These are phyloP conservation scores for Amphipoea oculea DNA, from an alignment of 2,888 invertebrate genomes.

Conservation along the genomic window DNA sequence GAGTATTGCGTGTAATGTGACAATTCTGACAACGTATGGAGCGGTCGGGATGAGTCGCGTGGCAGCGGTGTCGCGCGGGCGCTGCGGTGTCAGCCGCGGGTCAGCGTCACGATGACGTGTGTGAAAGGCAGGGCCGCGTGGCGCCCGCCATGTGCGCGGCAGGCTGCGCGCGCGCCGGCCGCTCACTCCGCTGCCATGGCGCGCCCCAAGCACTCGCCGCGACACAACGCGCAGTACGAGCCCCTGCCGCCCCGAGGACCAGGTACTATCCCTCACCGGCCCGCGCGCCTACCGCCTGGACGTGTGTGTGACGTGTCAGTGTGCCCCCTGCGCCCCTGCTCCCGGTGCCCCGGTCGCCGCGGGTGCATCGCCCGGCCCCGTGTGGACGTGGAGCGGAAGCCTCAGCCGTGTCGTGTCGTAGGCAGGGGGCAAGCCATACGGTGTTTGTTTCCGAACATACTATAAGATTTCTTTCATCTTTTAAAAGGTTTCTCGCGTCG, in stretches of 20 bases:
- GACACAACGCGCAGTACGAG: conserved; percentile 85
- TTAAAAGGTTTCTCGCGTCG: conserved; percentile 41
- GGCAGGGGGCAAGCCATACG: conserved; percentile 21
- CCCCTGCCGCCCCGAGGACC: conserved; percentile 88
- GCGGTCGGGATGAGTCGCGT: conserved; percentile 49
- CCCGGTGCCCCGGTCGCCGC: background rate
- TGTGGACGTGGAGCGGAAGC: conserved; percentile 58
- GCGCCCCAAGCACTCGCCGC: conserved; percentile 88
- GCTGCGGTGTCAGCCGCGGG: conserved; percentile 49
- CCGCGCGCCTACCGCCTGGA: background rate
- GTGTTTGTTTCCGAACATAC: conserved; percentile 26
- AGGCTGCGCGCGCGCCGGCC: conserved; percentile 53
- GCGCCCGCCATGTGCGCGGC: conserved; percentile 68
- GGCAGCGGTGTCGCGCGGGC: conserved; percentile 46
- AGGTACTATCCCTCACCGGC: conserved; percentile 76
- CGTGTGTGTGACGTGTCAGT: conserved; percentile 22
- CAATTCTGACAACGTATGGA: conserved; percentile 18
- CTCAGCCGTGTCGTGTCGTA: conserved; percentile 22
- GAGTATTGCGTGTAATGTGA: conserved; percentile 13
- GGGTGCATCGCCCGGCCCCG: conserved; percentile 25
- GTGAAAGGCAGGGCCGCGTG: conserved; percentile 77
- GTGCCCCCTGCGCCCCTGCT: background rate
- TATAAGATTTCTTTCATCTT: conserved; percentile 52
- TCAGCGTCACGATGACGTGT: conserved; percentile 74
- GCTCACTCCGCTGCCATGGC: conserved; percentile 88